Percentiles rank a stretch among this genome's conserved stretches.
Evolutionary conservation across 2,888 invertebrate species (phyloP).

Genomic region (Caenorhabditis doughertyi): DNA sequence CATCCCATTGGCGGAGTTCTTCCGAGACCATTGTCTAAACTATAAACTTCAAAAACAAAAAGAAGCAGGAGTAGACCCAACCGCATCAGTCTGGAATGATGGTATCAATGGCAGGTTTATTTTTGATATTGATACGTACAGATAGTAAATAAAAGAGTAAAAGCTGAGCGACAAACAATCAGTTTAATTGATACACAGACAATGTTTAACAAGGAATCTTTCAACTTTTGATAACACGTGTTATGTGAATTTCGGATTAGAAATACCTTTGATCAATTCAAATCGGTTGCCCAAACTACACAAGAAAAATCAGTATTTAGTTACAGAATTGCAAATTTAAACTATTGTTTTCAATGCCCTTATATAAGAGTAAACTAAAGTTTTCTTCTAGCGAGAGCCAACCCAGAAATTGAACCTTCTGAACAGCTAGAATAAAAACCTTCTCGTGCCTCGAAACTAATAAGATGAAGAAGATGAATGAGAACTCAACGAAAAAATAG

Average conservation of each 20-base stretch:
- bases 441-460: background rate
- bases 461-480: slow-evolving; percentile 13
- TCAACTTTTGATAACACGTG: slow-evolving; percentile 41
- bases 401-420: too few relatives aligned
- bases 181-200: slow-evolving; percentile 27
- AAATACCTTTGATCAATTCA: background rate
- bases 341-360: too few relatives aligned
- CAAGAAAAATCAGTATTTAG: background rate
- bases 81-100: slow-evolving; percentile 50
- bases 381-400: too few relatives aligned
- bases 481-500: slow-evolving; percentile 15
- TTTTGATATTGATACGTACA: slow-evolving; percentile 32
- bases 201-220: slow-evolving; percentile 31
- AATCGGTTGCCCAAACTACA: slow-evolving; percentile 1
- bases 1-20: slow-evolving; percentile 82
- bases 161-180: slow-evolving; percentile 48
- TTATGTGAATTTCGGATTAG: slow-evolving; percentile 30
- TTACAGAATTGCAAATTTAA: background rate
- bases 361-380: too few relatives aligned
- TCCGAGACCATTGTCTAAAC: slow-evolving; percentile 73
- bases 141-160: slow-evolving; percentile 36
- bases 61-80: slow-evolving; percentile 34
- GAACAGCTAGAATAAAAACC: too few relatives aligned
- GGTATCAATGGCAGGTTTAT: slow-evolving; percentile 15
- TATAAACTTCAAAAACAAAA: slow-evolving; percentile 12